Evolutionary conservation across 1,140 invertebrate species (phyloP).

Genomic region (Rhyacophila brunnea): DNA sequence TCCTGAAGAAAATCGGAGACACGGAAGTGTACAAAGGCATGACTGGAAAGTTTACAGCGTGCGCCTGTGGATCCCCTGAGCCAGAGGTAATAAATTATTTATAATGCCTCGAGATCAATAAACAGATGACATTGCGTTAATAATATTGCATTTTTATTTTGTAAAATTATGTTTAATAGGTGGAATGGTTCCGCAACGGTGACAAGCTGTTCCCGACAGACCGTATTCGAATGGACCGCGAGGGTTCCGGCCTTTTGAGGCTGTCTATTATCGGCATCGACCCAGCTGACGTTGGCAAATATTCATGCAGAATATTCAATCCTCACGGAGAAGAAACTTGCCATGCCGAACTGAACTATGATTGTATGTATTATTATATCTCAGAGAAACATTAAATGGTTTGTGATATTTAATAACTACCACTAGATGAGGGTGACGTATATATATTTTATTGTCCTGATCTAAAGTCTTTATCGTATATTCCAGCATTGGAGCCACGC

Average conservation of each 20-base stretch:
- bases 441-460: no score
- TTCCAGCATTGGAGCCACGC: conserved; percentile 65
- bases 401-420: no score
- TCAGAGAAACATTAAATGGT: no score
- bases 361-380: conserved; percentile 62
- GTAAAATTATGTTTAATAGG: conserved; percentile 15
- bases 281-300: conserved; percentile 77
- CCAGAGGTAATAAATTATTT: conserved; percentile 60
- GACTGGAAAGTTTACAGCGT: conserved; percentile 89
- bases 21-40: conserved; percentile 84
- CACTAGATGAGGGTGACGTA: no score
- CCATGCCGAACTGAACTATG: conserved; percentile 76
- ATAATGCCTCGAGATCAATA: not conserved
- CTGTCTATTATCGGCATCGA: conserved; percentile 73
- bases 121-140: no score
- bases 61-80: conserved; percentile 79
- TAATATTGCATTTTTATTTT: no score
- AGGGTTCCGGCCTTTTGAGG: conserved; percentile 76
- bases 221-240: conserved; percentile 77
- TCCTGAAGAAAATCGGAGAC: conserved; percentile 87
- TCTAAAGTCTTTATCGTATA: not conserved
- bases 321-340: conserved; percentile 81
- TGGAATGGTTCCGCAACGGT: conserved; percentile 72
- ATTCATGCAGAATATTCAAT: conserved; percentile 79
- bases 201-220: conserved; percentile 77